Base-by-base conservation (phyloP, 1,140 invertebrate species). In the Aricia agestis region DNA sequence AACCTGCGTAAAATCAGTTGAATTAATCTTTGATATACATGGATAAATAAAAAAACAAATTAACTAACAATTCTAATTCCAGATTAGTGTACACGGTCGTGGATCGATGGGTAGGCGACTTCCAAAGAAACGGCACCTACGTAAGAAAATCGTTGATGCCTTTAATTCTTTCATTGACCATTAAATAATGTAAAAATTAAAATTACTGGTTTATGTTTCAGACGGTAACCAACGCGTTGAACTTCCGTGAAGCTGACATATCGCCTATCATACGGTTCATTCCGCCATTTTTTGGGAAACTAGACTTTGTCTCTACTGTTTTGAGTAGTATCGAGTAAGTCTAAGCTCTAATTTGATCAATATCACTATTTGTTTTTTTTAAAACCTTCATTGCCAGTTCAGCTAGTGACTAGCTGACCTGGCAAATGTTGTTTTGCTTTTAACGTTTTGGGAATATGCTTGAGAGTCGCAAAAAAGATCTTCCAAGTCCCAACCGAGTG, bases 291-390 rank as follows among this genome's bases (percentile, higher is more conserved):
- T 18, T 72, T 13, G 68, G 77, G 0, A 81, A 76, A 70, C 66
- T 79, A 1, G 82, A 83, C 19, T 65, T 83, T 0, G 13, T 82
- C 3, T 69, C 77, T 67, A 77, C 84, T 15, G 67, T 78, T 6
- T 32, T 85, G 1, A 79, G 82, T 15, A 74, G 74, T 32, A 78
- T 87, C 63, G 85, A 89, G 86, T 89, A 74, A 85, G 83, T 82
- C 9, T 25, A 25, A 25, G 3, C 25, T 25, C 1, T 25, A 25
- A 25, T 25, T 25, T 25, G 25, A 25, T 25, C 25, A 25, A 25
- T 25, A 25, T n/a, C n/a, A 25, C 1, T 25, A 25, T n/a, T n/a
- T n/a, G n/a, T n/a, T n/a, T n/a, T n/a, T 25, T 25, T 25, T 25
- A 25, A 3, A 25, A 25, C 1, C 25, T 25, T 25, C 3, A 25